Conservation (phyloP, 1,140 invertebrate species). For the Polypedilum pembai region DNA sequence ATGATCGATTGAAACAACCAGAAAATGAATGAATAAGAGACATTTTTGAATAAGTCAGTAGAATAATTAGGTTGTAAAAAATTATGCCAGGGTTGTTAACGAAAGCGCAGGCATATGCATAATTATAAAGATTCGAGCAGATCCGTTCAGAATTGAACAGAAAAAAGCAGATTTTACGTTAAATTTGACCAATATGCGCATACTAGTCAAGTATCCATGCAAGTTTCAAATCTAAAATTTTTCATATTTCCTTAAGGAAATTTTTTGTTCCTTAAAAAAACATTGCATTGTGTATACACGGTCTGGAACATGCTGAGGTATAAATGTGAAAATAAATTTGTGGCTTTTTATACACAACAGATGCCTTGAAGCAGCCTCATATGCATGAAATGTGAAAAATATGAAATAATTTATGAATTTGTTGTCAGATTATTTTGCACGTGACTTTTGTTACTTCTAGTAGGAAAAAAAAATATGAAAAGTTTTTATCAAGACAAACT, state of each 20-base stretch:
- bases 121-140: too few relatives aligned
- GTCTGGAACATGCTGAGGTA: background rate
- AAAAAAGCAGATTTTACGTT: too few relatives aligned
- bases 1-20: too few relatives aligned
- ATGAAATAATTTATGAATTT: constrained; percentile 23
- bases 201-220: too few relatives aligned
- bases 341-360: background rate
- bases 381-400: background rate
- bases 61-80: too few relatives aligned
- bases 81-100: too few relatives aligned
- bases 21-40: too few relatives aligned
- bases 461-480: background rate
- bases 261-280: too few relatives aligned
- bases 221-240: background rate
- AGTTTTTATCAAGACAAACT: background rate
- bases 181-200: too few relatives aligned
- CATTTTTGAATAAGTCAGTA: too few relatives aligned
- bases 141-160: too few relatives aligned
- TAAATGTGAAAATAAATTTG: background rate
- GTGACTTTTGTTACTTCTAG: background rate
- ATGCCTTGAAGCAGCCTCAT: background rate
- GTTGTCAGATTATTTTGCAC: constrained; percentile 27
- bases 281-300: background rate
- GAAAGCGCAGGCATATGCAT: too few relatives aligned
- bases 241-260: background rate